phyloP scores from a whole-genome alignment of 2,113 vertebrate species.

The Cercocebus atys region DNA sequence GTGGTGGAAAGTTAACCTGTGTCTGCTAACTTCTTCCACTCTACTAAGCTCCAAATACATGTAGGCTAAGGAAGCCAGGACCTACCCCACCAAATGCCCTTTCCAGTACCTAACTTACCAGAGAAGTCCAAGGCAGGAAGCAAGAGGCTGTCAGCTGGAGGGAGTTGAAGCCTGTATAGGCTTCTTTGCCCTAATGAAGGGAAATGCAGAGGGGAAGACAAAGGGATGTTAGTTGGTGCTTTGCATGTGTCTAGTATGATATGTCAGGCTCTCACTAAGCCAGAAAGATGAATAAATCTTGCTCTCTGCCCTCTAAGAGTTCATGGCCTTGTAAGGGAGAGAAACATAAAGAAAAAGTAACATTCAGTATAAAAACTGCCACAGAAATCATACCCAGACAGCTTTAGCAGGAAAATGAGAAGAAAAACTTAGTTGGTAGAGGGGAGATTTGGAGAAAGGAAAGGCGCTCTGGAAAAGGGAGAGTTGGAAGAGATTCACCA shows the following conservation, averaged over 20 bases:
- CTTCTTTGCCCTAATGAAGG: not conserved
- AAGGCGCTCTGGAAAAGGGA: not conserved
- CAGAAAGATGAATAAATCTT: not conserved
- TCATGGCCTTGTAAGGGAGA: not conserved
- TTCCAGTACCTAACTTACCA: not conserved
- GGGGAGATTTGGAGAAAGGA: not conserved
- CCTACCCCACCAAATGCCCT: not conserved
- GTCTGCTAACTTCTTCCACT: not conserved
- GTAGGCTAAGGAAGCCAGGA: not conserved
- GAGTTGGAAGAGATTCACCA: not conserved
- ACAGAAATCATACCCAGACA: not conserved
- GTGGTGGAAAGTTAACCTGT: not conserved
- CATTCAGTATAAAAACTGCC: not conserved
- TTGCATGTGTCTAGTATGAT: not conserved
- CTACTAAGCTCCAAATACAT: not conserved
- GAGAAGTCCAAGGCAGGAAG: not conserved
- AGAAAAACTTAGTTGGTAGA: not conserved
- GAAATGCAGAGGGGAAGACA: not conserved
- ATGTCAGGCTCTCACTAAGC: not conserved
- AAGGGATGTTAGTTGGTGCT: not conserved
- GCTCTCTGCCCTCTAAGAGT: not conserved
- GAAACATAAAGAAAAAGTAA: not conserved
- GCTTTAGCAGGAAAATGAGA: not conserved
- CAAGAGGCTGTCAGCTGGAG: not conserved
- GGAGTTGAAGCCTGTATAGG: not conserved